Conservation (phyloP, 1,140 invertebrate genomes). For the Diorhabda sublineata region DNA sequence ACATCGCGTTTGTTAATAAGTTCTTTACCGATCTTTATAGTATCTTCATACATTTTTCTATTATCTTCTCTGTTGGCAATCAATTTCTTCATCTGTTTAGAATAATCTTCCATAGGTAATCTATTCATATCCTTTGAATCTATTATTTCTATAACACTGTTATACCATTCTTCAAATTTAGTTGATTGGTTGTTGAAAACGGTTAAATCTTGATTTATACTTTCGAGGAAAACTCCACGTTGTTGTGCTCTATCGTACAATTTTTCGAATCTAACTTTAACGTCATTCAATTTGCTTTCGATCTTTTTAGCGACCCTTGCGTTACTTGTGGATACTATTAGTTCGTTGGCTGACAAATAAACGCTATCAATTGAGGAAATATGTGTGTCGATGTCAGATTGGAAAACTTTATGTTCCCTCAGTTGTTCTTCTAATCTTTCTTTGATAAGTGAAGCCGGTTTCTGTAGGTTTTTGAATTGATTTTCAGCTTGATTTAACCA, state of each 20-base stretch:
- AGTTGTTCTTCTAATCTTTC: slow-evolving; percentile 85
- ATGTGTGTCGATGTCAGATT: slow-evolving; percentile 81
- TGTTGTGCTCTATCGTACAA: slow-evolving; percentile 74
- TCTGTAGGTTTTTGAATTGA: slow-evolving; percentile 64
- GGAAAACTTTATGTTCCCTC: slow-evolving; percentile 57
- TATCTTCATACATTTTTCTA: slow-evolving; percentile 64
- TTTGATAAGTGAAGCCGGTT: slow-evolving; percentile 81
- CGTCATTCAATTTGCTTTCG: slow-evolving; percentile 80
- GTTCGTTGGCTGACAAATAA: slow-evolving; percentile 69
- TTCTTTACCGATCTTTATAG: slow-evolving; percentile 74
- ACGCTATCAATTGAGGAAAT: slow-evolving; percentile 80
- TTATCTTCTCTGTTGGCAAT: slow-evolving; percentile 40
- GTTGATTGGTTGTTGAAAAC: slow-evolving; percentile 67
- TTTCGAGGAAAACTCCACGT: slow-evolving; percentile 75
- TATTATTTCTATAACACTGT: slow-evolving; percentile 68
- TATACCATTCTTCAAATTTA: slow-evolving; percentile 68
- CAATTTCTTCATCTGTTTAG: slow-evolving; percentile 58
- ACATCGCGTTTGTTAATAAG: slow-evolving; percentile 85
- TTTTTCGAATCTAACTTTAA: slow-evolving; percentile 79
- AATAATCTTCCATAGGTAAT: slow-evolving; percentile 65
- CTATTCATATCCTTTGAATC: slow-evolving; percentile 68
- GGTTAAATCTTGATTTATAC: slow-evolving; percentile 67
- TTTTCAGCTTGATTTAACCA: slow-evolving; percentile 85
- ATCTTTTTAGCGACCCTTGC: slow-evolving; percentile 83
- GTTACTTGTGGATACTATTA: slow-evolving; percentile 78